Conservation (phyloP, 2,888 invertebrate genomes). For the Lasioglossum leucozonium region DNA sequence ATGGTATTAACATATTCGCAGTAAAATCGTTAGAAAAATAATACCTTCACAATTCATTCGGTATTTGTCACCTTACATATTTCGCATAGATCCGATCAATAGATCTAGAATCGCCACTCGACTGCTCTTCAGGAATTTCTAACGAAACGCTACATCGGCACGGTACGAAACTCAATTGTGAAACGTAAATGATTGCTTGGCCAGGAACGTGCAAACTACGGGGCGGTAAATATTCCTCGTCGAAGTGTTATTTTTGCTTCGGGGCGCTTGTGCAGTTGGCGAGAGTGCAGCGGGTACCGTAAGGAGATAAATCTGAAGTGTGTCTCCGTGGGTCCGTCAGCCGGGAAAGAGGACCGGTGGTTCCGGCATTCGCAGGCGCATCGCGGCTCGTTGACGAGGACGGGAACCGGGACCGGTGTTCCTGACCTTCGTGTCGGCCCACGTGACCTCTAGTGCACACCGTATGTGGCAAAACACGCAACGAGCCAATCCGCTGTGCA, state of each 20-base stretch:
- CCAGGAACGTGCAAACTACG: background rate
- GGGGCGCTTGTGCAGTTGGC: background rate
- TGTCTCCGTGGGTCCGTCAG: background rate
- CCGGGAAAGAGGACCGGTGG: conserved; percentile 29
- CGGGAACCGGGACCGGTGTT: conserved; percentile 55
- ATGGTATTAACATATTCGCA: background rate
- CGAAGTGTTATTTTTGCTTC: background rate
- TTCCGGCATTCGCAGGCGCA: conserved; percentile 50
- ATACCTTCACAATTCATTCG: background rate
- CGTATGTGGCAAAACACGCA: conserved; percentile 66
- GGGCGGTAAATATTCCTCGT: background rate
- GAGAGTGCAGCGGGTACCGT: background rate
- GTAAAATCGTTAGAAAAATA: too few relatives aligned
- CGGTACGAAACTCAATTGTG: background rate
- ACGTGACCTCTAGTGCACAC: conserved; percentile 59
- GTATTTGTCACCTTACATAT: background rate
- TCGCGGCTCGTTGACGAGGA: conserved; percentile 39
- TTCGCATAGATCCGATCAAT: too few relatives aligned
- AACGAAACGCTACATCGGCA: too few relatives aligned
- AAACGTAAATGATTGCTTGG: background rate
- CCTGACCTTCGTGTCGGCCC: conserved; percentile 63
- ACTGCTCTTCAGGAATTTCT: background rate
- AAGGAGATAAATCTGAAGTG: conserved; percentile 14
- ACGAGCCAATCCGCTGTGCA: conserved; percentile 53
- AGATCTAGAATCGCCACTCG: background rate